phyloP scores from a whole-genome alignment of 35 echinoderm and acorn worm genomes.

The Nesometra sesokonis region DNA sequence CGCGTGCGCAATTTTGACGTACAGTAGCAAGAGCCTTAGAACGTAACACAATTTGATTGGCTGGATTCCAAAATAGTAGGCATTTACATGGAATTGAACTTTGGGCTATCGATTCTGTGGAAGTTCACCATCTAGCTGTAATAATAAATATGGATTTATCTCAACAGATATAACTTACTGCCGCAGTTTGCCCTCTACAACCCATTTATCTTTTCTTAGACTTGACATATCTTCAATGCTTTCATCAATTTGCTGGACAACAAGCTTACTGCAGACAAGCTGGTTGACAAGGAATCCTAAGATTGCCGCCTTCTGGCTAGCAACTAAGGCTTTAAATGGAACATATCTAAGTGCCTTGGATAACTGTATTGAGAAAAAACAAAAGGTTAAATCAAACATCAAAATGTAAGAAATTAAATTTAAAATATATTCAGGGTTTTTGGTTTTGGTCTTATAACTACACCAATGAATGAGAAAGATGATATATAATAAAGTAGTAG shows the following conservation, averaged over 20 bases:
- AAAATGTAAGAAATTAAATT: neutral
- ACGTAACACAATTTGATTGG: too few species aligned
- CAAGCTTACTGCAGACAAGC: conserved; percentile 67
- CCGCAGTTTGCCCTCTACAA: conserved; percentile 92
- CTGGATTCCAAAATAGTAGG: too few species aligned
- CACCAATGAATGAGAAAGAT: too few species aligned
- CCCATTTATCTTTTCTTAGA: conserved; percentile 91
- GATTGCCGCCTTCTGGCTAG: conserved; percentile 73
- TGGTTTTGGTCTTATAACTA: too few species aligned
- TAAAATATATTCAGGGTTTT: neutral
- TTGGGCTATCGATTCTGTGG: too few species aligned
- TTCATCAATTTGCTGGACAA: conserved; percentile 74
- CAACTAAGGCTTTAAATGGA: conserved; percentile 69
- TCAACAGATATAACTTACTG: conserved; percentile 91
- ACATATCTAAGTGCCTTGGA: conserved; percentile 30
- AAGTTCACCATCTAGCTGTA: too few species aligned
- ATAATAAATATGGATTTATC: too few species aligned
- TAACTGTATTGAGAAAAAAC: conserved; percentile 9
- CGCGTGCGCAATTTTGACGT: too few species aligned
- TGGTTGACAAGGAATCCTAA: conserved; percentile 96
- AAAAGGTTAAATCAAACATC: neutral
- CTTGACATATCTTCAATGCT: conserved; percentile 77
- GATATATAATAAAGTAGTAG: too few species aligned
- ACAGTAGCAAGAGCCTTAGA: neutral
- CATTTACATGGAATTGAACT: too few species aligned